Evolutionary conservation across 37 sponge, comb jelly and placozoan species (phyloP), one percentile per base, ranked within the genome.

Genomic region (Tethya wilhelma): DNA sequence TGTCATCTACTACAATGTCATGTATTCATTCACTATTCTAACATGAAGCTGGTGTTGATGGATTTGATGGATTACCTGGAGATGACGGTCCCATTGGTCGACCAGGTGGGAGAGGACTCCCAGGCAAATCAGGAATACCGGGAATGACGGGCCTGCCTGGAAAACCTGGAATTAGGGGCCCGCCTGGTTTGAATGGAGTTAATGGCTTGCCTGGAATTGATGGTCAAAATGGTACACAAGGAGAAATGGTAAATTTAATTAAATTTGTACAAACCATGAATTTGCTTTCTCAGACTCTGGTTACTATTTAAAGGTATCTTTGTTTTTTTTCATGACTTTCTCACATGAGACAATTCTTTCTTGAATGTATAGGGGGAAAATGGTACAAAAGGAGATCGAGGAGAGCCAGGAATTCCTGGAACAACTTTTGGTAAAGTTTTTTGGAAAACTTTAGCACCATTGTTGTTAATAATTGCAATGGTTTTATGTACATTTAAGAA

Each of bases 321-420:
- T 49, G 53, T 49, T 9, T 49, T n/a, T n/a, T n/a, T n/a, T n/a
- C n/a, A n/a, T n/a, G n/a, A n/a, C n/a, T n/a, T n/a, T n/a, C n/a
- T 9, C 53, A n/a, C 63, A 60, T 25, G 20, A n/a, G 7, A 25
- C 7, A 60, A n/a, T 23, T 60, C 22, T n/a, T n/a, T 8, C 22
- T 12, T 60, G 14, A 49, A 49, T 19, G 26, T 60, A 26, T 26
- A 60, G 63, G 63, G 63, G 7, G 7, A n/a, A 6, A n/a, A 60
- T 26, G 63, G 63, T 26, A 60, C 28, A 8, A 60, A 60, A n/a
- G 63, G 63, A 60, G 63, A 60, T 6, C 11, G 28, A 60, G 63
- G 63, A 60, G 22, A 60, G 6, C 63, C 11, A n/a, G 63, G 63
- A 7, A 60, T 60, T 23, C 63, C 63, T 60, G 63, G 63, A 60